phyloP scores from a whole-genome alignment of 2,113 vertebrate genomes.

The Symphodus melops region DNA sequence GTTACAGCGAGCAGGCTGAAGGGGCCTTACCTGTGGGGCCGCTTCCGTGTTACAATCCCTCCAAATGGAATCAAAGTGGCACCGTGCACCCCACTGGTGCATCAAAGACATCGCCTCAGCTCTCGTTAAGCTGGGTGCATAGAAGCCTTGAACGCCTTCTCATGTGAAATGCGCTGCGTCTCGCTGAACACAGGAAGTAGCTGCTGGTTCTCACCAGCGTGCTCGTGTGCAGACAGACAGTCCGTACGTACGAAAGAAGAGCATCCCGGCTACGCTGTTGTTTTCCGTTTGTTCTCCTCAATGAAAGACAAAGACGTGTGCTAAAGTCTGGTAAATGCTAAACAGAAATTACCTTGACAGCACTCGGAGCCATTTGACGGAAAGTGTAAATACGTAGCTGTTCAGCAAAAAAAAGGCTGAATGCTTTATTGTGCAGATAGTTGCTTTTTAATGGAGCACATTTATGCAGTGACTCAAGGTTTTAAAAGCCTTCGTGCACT shows the following conservation, averaged over 20 bases:
- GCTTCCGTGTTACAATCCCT: slow-evolving; percentile 62
- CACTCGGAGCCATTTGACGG: slow-evolving; percentile 7
- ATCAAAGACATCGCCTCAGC: slow-evolving; percentile 72
- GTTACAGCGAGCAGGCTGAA: slow-evolving; percentile 60
- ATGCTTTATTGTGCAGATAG: slow-evolving; percentile 15
- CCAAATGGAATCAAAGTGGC: slow-evolving; percentile 79
- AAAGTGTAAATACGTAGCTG: slow-evolving; percentile 6
- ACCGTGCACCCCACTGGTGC: slow-evolving; percentile 72
- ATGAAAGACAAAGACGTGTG: slow-evolving; percentile 1
- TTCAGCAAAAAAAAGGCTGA: slow-evolving; percentile 23
- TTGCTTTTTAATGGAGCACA: slow-evolving; percentile 41
- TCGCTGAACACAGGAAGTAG: slow-evolving; percentile 57
- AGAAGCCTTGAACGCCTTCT: slow-evolving; percentile 72
- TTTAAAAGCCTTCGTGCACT: slow-evolving; percentile 33
- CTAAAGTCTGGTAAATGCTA: neutral
- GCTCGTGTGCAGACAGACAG: slow-evolving; percentile 22
- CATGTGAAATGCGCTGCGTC: slow-evolving; percentile 63
- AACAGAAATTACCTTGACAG: neutral
- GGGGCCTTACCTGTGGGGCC: slow-evolving; percentile 69
- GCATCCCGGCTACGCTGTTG: slow-evolving; percentile 13
- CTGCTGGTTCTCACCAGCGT: slow-evolving; percentile 25
- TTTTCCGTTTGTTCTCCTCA: slow-evolving; percentile 14
- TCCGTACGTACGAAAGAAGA: slow-evolving; percentile 15
- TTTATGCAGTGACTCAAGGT: slow-evolving; percentile 25
- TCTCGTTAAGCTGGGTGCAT: slow-evolving; percentile 69